phyloP scores from a whole-genome alignment of 2,888 invertebrate genomes.

The Hymenopus coronatus region DNA sequence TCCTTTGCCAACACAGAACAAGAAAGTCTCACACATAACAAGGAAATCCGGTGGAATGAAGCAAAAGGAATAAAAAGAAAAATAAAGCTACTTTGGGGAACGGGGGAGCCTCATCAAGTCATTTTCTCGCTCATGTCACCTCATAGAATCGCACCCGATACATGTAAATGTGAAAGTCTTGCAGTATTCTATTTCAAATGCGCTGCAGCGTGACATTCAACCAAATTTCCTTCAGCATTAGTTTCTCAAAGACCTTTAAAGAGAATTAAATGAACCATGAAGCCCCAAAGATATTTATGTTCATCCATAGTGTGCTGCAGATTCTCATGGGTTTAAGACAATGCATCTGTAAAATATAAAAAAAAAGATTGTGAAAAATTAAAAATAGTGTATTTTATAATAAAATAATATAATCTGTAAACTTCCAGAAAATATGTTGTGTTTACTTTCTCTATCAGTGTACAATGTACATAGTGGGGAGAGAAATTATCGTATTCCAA shows the following conservation, averaged over 20 bases:
- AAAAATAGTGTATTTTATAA: too few relatives aligned
- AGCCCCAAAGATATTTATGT: not conserved
- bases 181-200: not conserved
- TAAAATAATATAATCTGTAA: too few relatives aligned
- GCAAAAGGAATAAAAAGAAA: not conserved
- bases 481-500: too few relatives aligned
- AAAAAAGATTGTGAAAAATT: too few relatives aligned
- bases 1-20: not conserved
- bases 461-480: too few relatives aligned
- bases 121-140: not conserved
- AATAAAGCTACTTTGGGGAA: not conserved
- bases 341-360: too few relatives aligned
- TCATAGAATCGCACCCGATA: not conserved
- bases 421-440: too few relatives aligned
- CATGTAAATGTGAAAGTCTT: not conserved
- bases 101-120: not conserved
- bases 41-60: not conserved
- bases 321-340: too few relatives aligned
- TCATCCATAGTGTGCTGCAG: too few relatives aligned
- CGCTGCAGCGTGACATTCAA: not conserved
- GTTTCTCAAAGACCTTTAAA: not conserved
- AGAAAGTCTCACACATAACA: not conserved
- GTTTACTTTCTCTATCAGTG: too few relatives aligned
- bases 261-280: not conserved
- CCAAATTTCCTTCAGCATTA: not conserved